Percentiles rank a stretch among this genome's conserved stretches.
Conservation (phyloP, 2,888 invertebrate species). For the Linyphia triangularis region DNA sequence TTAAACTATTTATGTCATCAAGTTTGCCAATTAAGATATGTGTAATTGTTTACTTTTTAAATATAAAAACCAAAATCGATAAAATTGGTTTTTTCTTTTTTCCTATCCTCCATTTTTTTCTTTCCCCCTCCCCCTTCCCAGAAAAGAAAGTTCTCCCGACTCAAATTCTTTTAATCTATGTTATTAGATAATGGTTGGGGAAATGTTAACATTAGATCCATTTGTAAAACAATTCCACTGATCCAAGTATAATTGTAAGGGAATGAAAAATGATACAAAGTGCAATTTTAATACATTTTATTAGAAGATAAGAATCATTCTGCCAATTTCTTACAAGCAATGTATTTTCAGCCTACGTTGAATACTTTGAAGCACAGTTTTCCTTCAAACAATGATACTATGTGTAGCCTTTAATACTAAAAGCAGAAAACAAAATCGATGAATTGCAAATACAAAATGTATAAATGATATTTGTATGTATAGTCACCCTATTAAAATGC, state of each 20-base stretch:
- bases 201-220: not conserved
- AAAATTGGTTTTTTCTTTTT: too few species aligned
- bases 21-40: too few species aligned
- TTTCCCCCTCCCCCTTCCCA: too few species aligned
- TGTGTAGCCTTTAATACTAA: not conserved
- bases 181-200: too few species aligned
- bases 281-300: conserved; percentile 23
- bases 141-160: too few species aligned
- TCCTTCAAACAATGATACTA: conserved; percentile 39
- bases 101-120: too few species aligned
- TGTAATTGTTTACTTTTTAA: too few species aligned
- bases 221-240: not conserved
- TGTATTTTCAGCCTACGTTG: conserved; percentile 22
- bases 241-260: not conserved
- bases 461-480: too few species aligned
- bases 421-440: not conserved
- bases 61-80: too few species aligned
- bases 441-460: not conserved
- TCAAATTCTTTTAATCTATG: too few species aligned
- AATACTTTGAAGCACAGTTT: conserved; percentile 60
- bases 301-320: conserved; percentile 61
- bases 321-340: conserved; percentile 46
- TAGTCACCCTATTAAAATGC: too few species aligned
- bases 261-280: not conserved
- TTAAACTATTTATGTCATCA: too few species aligned